Base-by-base conservation (phyloP, 2,888 invertebrate species). In the Meteorus colon region DNA sequence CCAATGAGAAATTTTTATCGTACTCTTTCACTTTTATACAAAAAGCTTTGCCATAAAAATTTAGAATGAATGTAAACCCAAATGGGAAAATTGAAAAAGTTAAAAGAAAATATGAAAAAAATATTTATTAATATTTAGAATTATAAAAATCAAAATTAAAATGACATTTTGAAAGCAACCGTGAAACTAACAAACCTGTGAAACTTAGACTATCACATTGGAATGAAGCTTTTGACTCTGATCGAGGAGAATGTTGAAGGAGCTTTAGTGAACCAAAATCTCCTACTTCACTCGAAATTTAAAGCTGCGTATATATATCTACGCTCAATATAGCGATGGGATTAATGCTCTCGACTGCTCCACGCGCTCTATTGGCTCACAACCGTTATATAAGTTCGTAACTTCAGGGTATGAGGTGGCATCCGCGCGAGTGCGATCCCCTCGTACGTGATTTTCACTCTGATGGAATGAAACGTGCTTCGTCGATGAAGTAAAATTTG, bases 151-250 rank as follows among this genome's bases (percentile, higher is more conserved):
- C 34, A 34, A 34, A 34, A 34, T 34, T 34, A 34, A 34, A 34
- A 34, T 34, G 34, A 8, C 12, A 65, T 73, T 55, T 67, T 10
- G 3, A 66, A 66, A 51, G 29, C 71, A 69, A 63, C 55, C 59
- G 60, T 48, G 65, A 77, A 73, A 78, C 80, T 81, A 83, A 83
- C 81, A 81, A 83, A 82, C 83, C 80, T 75, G 74, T 71, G 69
- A 74, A 79, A 83, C 78, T 80, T 69, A 74, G 51, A 79, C 82
- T 10, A n/a, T 19, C 55, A 55, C 19, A 55, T 24, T 55, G 19
- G 55, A 55, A 78, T 82, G 80, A 80, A 66, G 82, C 78, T 73
- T 79, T 72, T 48, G 71, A 19, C 19, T 55, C 79, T 79, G 73
- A 79, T 72, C 73, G 55, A 71, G 65, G 1, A 78, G 79, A 82